Evolutionary conservation across 2,113 vertebrate species (phyloP).

Genomic region (Turdus rufiventris): DNA sequence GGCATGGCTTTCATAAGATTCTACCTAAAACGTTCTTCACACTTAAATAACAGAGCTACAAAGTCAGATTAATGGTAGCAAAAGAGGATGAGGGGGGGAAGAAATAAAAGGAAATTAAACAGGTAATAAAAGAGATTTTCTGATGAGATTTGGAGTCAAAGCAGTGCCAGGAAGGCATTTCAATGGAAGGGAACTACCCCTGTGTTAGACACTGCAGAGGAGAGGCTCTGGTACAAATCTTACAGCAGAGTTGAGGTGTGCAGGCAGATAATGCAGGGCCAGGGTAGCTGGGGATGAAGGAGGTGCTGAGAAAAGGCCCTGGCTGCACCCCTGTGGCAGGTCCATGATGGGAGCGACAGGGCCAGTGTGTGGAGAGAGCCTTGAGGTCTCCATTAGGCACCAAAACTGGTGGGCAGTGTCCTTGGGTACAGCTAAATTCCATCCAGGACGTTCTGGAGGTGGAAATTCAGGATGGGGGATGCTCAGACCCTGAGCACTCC

Average conservation of each 20-base stretch:
- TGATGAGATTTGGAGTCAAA: neutral
- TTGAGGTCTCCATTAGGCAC: neutral
- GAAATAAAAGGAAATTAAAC: slow-evolving; percentile 22
- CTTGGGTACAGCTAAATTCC: neutral
- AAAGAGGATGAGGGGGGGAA: neutral
- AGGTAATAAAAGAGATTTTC: slow-evolving; percentile 7
- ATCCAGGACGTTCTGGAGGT: accelerated
- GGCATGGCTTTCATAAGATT: neutral
- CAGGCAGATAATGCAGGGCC: neutral
- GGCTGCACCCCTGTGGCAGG: neutral
- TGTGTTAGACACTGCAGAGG: neutral
- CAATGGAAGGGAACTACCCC: neutral
- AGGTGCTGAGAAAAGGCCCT: neutral
- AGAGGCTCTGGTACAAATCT: neutral
- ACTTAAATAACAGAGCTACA: neutral
- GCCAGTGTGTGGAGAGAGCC: neutral
- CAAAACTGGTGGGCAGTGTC: accelerated
- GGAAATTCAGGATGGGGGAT: neutral
- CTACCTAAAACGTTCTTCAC: neutral
- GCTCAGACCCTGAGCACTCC: neutral
- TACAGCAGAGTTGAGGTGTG: neutral
- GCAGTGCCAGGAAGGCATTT: neutral
- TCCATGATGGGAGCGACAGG: accelerated
- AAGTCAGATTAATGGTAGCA: neutral
- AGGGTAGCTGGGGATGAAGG: neutral